Base-by-base conservation (phyloP, 2,113 vertebrate genomes). In the Petromus typicus region DNA sequence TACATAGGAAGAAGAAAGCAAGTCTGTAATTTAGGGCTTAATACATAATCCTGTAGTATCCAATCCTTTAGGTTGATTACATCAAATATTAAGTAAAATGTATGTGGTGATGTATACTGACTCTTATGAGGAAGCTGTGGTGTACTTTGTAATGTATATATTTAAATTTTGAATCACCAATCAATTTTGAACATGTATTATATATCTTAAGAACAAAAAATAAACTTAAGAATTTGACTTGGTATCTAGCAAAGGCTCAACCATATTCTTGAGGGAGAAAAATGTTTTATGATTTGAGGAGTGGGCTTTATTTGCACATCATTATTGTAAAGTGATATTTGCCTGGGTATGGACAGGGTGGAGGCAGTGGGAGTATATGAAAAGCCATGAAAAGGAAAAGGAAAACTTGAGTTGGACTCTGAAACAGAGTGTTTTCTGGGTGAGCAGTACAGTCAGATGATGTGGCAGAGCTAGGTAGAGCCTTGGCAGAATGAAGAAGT, bases 401-500 rank as follows among this genome's bases (percentile, higher is more conserved):
- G 90, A 75, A 94, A 94, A 80, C 88, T 61, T 92, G 90, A 90
- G 79, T 86, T 82, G 89, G 82, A 75, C 30, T 79, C 51, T 61
- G 82, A 91, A 94, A 79, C 79, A 83, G 48, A 48, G 83, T 40
- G 51, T 95, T 4, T 95, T 59, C 69, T 64, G 40, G 64, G 79
- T 86, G 34, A 94, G 45, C 61, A 89, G 22, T 83, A 9, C 71
- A 13, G 87, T 95, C 80, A 81, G 85, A 93, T 3, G 4, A 73
- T 76, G 78, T 92, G 76, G 90, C 48, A 85, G n/a, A 85, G 37
- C 40, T 92, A 43, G 48, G 43, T 78, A 96, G 83, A 95, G n/a
- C 17, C 25, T 93, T 97, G 93, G 43, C 92, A 93, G 92, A 73
- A 89, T 93, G 61, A 96, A 96, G 92, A 93, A 96, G 61, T 94